Base-by-base conservation (phyloP, 2,888 invertebrate species). In the Pelosia muscerda region DNA sequence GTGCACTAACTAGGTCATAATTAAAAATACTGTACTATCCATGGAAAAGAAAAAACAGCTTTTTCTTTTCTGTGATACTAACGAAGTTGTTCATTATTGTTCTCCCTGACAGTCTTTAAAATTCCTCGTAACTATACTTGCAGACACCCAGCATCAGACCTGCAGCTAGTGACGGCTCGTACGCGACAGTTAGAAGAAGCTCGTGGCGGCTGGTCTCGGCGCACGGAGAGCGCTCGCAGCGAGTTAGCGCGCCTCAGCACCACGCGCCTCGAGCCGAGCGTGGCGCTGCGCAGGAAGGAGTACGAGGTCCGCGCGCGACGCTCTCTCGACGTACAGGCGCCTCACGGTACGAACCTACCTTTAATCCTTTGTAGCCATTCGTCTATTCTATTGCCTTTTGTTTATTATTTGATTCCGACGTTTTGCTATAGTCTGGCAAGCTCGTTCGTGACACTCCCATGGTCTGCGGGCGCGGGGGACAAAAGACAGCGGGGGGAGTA, bases 171-270 rank as follows among this genome's bases (percentile, higher is more conserved):
- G 53, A 96, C 97, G 22, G 96, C 96, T 64, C 95, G 97, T 38
- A 97, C 97, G 15, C 95, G 96, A 76, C 97, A 97, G 88, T 96
- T 97, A 81, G 97, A 97, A 83, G 95, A 95, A 79, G 95, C 96
- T 26, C 92, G 96, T 2, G 96, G 96, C 57, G 96, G 96, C 76
- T 89, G 96, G 55, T 95, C 95, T 71, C 95, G 96, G 78, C 95
- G 97, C 65, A 97, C 96, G 34, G 96, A 96, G 81, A 95, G 96
- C 63, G 97, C 96, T 77, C 95, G 96, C 66, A 97, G 97, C 79
- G 97, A 97, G 85, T 91, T 97, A 79, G 95, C 96, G 55, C 90
- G 96, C 61, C 89, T 97, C 61, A 96, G 96, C 71, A 96, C 96
- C 82, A 96, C 97, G 83, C 93, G 96, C 56, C 96, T 96, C 60